Evolutionary conservation across 2,113 vertebrate genomes (phyloP), one percentile per base, ranked within the genome.

Genomic region (Grammomys dolichurus): DNA sequence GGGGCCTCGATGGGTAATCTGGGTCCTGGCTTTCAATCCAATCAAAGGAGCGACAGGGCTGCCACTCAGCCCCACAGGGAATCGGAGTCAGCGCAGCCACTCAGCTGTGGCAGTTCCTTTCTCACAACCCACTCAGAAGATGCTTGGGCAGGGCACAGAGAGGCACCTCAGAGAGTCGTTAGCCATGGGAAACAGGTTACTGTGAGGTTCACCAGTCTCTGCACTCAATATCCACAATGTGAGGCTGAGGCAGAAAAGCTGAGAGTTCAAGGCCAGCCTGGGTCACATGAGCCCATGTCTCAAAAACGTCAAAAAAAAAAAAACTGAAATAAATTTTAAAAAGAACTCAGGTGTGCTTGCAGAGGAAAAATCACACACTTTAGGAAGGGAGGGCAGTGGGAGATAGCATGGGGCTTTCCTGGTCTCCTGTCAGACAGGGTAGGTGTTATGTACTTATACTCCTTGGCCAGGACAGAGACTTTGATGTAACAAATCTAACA

Each of bases 401-500:
- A 65, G 14, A 14, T 3, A 33, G 28, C 10, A 10, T 1, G 7
- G 48, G 2, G 36, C 60, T 58, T 51, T 22, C 63, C 63, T 20
- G 43, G 63, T 43, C 26, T 67, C 40, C 13, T 33, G 60, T 48
- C 28, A 7, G 60, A 33, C 43, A 69, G 56, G 16, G 73, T 16
- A 26, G 33, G 89, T 4, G 43, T 33, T 65, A 7, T 0, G 13
- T 0, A 12, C 16, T 17, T 13, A 84, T 19, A 2, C 17, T 43
- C 43, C 13, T 5, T 7, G 12, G 31, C 24, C 33, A 0, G 8
- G 33, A 33, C 20, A 75, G 36, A n/a, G 48, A 11, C 65, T 14
- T 4, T 0, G 54, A 43, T 51, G 20, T 3, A 2, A 26, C 0
- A 14, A 1, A 6, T 0, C 10, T 2, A 19, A 48, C 3, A 12